phyloP scores from a whole-genome alignment of 2,888 invertebrate species.

The Chorisops tibialis region DNA sequence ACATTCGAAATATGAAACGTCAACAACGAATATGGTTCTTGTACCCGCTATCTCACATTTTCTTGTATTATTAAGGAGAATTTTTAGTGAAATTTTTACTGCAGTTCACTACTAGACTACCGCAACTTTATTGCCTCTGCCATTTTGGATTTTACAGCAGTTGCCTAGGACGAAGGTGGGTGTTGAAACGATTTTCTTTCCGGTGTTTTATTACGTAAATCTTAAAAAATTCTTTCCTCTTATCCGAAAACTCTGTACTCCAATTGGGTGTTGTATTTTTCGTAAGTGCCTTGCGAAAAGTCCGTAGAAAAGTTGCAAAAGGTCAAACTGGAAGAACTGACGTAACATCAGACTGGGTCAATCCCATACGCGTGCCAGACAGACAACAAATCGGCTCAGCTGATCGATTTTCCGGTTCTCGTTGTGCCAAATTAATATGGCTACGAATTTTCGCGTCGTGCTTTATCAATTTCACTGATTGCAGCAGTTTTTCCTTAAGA shows the following conservation, averaged over 20 bases:
- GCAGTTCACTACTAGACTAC: too few species aligned
- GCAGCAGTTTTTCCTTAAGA: not conserved
- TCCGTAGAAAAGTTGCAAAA: not conserved
- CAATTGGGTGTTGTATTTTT: too few species aligned
- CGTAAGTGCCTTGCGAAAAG: too few species aligned
- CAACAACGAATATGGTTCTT: too few species aligned
- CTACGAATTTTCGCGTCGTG: not conserved
- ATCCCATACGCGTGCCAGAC: constrained; percentile 1
- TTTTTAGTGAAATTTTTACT: too few species aligned
- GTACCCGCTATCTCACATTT: too few species aligned
- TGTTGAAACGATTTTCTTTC: not conserved
- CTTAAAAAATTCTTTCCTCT: too few species aligned
- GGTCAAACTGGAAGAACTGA: not conserved
- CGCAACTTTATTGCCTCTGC: constrained; percentile 5
- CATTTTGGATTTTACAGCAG: constrained; percentile 19
- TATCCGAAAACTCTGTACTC: too few species aligned
- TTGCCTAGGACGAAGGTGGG: constrained; percentile 24
- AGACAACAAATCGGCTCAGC: not conserved
- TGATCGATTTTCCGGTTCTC: not conserved
- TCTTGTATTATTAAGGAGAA: too few species aligned
- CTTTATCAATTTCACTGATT: not conserved
- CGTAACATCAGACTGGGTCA: not conserved
- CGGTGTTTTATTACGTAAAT: too few species aligned
- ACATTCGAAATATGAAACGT: too few species aligned
- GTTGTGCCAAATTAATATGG: not conserved